Conservation (phyloP, 2,113 vertebrate genomes). For the Spermophilus dauricus region DNA sequence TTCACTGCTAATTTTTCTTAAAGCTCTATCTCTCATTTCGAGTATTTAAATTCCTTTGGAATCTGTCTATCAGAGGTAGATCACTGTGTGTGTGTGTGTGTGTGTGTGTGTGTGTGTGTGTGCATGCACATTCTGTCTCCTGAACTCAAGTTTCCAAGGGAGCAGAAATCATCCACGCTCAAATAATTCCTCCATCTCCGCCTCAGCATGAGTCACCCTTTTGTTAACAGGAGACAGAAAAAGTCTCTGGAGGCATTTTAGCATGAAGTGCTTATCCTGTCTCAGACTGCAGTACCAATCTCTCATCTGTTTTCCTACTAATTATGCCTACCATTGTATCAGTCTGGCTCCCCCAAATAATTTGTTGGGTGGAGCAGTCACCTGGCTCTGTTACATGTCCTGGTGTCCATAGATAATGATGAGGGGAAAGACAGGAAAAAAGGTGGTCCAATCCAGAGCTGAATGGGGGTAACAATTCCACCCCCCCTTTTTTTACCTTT, state of each 20-base stretch:
- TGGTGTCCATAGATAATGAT: background rate
- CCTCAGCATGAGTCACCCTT: conserved; percentile 73
- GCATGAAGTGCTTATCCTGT: conserved; percentile 57
- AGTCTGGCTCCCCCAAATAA: conserved; percentile 38
- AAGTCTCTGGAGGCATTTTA: conserved; percentile 63
- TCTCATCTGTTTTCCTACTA: conserved; percentile 49
- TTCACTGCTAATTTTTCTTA: conserved; percentile 56
- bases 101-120: background rate
- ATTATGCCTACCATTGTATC: conserved; percentile 46
- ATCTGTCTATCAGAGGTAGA: conserved; percentile 51
- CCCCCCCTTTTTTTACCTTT: background rate
- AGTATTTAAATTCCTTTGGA: conserved; percentile 42
- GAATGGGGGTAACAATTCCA: background rate
- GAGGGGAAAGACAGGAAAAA: background rate
- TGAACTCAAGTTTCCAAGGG: conserved; percentile 68
- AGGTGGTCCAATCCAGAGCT: background rate
- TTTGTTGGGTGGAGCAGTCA: conserved; percentile 3
- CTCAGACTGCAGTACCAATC: conserved; percentile 43
- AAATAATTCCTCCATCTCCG: conserved; percentile 70
- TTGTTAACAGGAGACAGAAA: conserved; percentile 70
- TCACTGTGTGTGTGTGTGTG: background rate
- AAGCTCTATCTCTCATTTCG: conserved; percentile 39
- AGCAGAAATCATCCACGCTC: conserved; percentile 69
- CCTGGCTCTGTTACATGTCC: background rate
- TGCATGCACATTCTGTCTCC: background rate